phyloP scores from a whole-genome alignment of 2,888 invertebrate species.

The Caenorhabditis sinica region DNA sequence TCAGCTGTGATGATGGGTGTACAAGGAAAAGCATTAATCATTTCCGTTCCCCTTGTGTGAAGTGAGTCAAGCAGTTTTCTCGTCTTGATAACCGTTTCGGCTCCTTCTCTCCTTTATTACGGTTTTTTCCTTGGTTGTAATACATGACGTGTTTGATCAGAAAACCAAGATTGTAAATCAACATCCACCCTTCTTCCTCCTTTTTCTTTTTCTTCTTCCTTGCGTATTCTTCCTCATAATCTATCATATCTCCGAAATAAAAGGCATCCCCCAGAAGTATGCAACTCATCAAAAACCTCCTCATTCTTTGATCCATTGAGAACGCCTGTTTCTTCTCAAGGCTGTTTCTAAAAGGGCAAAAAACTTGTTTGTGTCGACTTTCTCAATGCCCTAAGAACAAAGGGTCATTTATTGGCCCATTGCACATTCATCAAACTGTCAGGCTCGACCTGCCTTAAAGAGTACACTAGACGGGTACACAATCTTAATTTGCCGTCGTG shows the following conservation, averaged over 20 bases:
- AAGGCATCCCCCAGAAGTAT: constrained; percentile 1
- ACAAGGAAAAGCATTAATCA: constrained; percentile 27
- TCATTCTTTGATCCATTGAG: background rate
- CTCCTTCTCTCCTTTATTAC: constrained; percentile 19
- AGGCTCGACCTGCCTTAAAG: background rate
- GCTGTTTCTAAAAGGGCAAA: constrained; percentile 31
- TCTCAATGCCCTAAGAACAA: constrained; percentile 36
- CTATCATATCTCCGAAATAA: constrained; percentile 37
- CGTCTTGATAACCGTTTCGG: constrained; percentile 37
- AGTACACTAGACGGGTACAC: constrained; percentile 8
- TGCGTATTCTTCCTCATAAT: constrained; percentile 2
- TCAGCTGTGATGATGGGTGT: constrained; percentile 41
- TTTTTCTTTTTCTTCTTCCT: too few relatives aligned
- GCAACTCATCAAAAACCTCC: background rate
- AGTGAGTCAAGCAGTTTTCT: constrained; percentile 16
- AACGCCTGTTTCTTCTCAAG: background rate
- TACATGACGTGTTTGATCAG: constrained; percentile 26
- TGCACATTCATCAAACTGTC: constrained; percentile 14
- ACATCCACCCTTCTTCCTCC: background rate
- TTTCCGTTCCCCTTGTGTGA: constrained; percentile 22
- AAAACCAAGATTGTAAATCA: constrained; percentile 52
- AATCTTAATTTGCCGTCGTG: constrained; percentile 28
- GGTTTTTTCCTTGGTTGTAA: constrained; percentile 1
- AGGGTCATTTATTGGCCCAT: constrained; percentile 31
- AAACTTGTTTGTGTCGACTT: constrained; percentile 45